These are phyloP conservation scores for Intellagama lesueurii DNA, from an alignment of 2,797 vertebrate species.

Conservation along the genomic window DNA sequence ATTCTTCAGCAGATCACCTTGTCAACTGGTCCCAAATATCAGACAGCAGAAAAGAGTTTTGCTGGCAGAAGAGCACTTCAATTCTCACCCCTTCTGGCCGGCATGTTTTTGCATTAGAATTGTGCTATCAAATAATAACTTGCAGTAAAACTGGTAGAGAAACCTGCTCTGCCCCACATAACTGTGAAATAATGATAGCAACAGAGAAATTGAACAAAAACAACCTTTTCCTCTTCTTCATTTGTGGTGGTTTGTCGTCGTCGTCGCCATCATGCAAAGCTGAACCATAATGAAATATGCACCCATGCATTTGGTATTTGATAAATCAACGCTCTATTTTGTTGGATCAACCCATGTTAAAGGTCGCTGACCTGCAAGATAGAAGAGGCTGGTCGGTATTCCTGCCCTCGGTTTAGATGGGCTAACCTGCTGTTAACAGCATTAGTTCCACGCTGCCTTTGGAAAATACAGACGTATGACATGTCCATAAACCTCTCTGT, in stretches of 20 bases:
- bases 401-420: conserved; percentile 58
- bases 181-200: no score
- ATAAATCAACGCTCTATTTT: conserved; percentile 63
- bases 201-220: no score
- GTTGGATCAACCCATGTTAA: conserved; percentile 52
- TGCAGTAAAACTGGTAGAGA: no score
- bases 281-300: background rate
- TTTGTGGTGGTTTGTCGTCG: background rate
- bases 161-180: no score
- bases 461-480: conserved; percentile 53
- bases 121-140: no score
- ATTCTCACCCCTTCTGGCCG: no score
- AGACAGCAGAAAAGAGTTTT: no score
- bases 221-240: background rate
- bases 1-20: no score
- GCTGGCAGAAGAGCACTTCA: no score
- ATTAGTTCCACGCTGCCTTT: conserved; percentile 59
- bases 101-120: no score
- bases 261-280: background rate
- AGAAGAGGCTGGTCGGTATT: conserved; percentile 43
- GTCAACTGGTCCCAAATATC: no score
- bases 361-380: conserved; percentile 55
- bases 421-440: conserved; percentile 50
- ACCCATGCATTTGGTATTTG: conserved; percentile 34
- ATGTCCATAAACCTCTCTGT: conserved; percentile 48